Evolutionary conservation across 2,113 vertebrate genomes (phyloP).

Genomic region (Oryzias melastigma): DNA sequence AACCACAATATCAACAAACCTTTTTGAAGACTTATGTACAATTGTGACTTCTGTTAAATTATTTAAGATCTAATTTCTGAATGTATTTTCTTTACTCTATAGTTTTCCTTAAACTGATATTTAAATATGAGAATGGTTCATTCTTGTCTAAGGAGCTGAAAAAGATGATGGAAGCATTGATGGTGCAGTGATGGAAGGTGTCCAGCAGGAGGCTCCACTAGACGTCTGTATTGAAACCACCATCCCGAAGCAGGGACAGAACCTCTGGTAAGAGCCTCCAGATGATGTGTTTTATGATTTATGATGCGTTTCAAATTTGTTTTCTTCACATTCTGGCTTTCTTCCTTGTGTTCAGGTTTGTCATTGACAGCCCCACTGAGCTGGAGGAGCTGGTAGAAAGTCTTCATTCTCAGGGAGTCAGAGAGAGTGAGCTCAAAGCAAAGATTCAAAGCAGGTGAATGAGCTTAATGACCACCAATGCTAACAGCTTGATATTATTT

Average conservation of each 20-base stretch:
- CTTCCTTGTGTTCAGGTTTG: conserved; percentile 79
- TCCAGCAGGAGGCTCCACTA: conserved; percentile 66
- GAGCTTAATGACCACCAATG: too few relatives aligned
- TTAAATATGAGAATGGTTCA: neutral
- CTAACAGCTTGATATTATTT: too few relatives aligned
- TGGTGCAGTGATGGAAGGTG: conserved; percentile 62
- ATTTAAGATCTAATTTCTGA: too few relatives aligned
- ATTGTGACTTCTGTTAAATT: too few relatives aligned
- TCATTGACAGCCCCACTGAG: conserved; percentile 88
- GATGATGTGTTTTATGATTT: too few relatives aligned
- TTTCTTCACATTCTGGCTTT: neutral
- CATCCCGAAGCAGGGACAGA: conserved; percentile 92
- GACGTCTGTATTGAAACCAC: conserved; percentile 84
- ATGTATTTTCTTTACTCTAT: too few relatives aligned
- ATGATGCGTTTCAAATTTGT: neutral
- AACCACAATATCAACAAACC: too few relatives aligned
- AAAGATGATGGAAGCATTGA: conserved; percentile 74
- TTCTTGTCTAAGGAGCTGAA: conserved; percentile 65
- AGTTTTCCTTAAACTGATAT: neutral
- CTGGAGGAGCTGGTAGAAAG: conserved; percentile 88
- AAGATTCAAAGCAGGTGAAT: conserved; percentile 85
- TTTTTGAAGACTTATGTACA: too few relatives aligned
- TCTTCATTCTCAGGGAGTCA: conserved; percentile 90
- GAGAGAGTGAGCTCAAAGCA: conserved; percentile 90
- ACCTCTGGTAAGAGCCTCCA: conserved; percentile 84